Evolutionary conservation across 2,888 invertebrate species (phyloP).

Genomic region (Halictus ligatus): DNA sequence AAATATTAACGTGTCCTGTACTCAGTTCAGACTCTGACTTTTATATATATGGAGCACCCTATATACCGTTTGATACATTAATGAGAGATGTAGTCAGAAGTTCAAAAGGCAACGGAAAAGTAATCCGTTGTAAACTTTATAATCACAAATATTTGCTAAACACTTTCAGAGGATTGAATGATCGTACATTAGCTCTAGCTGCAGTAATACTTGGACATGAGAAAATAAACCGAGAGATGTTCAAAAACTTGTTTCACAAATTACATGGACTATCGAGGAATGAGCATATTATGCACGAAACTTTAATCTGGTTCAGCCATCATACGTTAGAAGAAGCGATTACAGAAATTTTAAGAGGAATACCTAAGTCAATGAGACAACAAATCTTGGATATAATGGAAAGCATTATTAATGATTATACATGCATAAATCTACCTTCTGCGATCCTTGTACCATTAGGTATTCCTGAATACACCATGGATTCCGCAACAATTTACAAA

Average conservation of each 20-base stretch:
- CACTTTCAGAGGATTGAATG: constrained; percentile 88
- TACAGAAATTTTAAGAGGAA: constrained; percentile 87
- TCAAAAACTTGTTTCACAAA: constrained; percentile 89
- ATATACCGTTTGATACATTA: constrained; percentile 91
- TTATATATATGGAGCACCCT: constrained; percentile 93
- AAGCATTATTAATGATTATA: constrained; percentile 86
- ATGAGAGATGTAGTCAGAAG: constrained; percentile 83
- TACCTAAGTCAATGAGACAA: constrained; percentile 86
- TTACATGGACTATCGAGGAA: constrained; percentile 82
- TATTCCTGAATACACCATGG: constrained; percentile 58
- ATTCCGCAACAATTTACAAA: constrained; percentile 61
- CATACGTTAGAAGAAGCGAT: constrained; percentile 90
- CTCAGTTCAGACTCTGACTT: constrained; percentile 98
- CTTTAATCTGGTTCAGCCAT: constrained; percentile 91
- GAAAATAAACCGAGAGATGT: constrained; percentile 90
- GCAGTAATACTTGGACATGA: constrained; percentile 93
- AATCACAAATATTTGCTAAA: constrained; percentile 89
- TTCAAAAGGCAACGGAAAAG: constrained; percentile 77
- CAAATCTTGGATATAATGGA: constrained; percentile 87
- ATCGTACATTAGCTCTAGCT: constrained; percentile 90
- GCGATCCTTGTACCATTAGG: constrained; percentile 81
- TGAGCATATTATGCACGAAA: constrained; percentile 88
- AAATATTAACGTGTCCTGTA: constrained; percentile 92
- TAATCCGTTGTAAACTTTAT: constrained; percentile 89
- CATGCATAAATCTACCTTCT: constrained; percentile 86